Evolutionary conservation across 2,888 invertebrate species (phyloP).

Genomic region (Oeneis ivallda): DNA sequence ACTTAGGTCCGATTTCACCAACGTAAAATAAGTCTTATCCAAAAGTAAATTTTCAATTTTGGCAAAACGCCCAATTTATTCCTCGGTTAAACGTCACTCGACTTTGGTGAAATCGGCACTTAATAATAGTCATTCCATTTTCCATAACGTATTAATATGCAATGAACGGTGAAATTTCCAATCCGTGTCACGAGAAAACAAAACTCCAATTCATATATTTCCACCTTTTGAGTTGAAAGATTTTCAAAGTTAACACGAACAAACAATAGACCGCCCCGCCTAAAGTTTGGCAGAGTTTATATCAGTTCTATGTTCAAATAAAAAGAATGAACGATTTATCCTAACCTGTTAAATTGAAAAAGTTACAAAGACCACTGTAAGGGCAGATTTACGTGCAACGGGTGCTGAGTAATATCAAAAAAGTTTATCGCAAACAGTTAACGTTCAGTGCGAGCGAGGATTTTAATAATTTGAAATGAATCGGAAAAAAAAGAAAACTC

Average conservation of each 20-base stretch:
- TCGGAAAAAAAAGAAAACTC: slow-evolving; percentile 40
- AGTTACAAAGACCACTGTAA: slow-evolving; percentile 76
- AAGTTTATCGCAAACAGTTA: slow-evolving; percentile 70
- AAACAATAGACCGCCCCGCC: slow-evolving; percentile 44
- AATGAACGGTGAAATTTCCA: slow-evolving; percentile 2
- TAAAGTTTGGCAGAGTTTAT: slow-evolving; percentile 71
- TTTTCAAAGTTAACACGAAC: slow-evolving; percentile 36
- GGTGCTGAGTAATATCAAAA: slow-evolving; percentile 79
- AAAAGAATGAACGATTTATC: slow-evolving; percentile 81
- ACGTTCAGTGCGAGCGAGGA: slow-evolving; percentile 45
- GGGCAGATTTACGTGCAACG: slow-evolving; percentile 78
- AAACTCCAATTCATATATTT: slow-evolving; percentile 23
- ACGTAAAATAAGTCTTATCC: too few relatives aligned
- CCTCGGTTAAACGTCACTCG: too few relatives aligned
- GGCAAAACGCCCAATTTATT: too few relatives aligned
- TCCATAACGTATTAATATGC: background rate
- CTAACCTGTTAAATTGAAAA: slow-evolving; percentile 82
- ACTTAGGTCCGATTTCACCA: too few relatives aligned
- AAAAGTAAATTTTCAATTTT: too few relatives aligned
- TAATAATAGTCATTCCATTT: background rate
- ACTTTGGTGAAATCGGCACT: too few relatives aligned
- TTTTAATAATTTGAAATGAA: slow-evolving; percentile 67
- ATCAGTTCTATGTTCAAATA: slow-evolving; percentile 79
- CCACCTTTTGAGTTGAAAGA: slow-evolving; percentile 24
- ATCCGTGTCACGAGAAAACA: slow-evolving; percentile 15